Evolutionary conservation across 2,797 vertebrate species (phyloP).

Genomic region (Forpus xanthops): DNA sequence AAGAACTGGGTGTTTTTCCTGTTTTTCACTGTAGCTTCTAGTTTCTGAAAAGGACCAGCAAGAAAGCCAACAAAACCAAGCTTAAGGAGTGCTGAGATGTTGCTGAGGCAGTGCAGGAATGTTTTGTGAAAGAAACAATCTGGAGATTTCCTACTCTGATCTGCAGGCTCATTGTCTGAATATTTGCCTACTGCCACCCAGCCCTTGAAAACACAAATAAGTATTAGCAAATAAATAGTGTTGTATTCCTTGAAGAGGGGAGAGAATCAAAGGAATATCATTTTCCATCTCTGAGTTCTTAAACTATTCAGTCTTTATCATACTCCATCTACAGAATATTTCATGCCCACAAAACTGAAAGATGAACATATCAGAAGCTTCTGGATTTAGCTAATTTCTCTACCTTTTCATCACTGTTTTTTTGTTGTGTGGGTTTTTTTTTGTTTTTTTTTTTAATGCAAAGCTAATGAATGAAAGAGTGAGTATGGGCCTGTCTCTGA

Average conservation of each 20-base stretch:
- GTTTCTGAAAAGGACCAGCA: neutral
- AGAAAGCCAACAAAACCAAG: neutral
- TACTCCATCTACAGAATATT: neutral
- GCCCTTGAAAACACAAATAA: neutral
- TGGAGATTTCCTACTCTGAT: neutral
- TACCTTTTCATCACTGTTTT: neutral
- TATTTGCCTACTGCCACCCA: neutral
- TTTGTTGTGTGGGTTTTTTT: too few species aligned
- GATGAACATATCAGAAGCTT: neutral
- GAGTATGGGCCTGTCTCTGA: neutral
- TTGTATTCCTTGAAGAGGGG: neutral
- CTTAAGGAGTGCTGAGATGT: neutral
- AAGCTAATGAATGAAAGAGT: neutral
- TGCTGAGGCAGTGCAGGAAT: neutral
- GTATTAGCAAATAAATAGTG: neutral
- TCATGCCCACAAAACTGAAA: neutral
- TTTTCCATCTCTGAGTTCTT: neutral
- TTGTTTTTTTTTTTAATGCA: neutral
- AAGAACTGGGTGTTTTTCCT: neutral
- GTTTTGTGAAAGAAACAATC: neutral
- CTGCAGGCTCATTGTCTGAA: neutral
- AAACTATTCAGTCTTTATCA: neutral
- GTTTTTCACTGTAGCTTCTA: neutral
- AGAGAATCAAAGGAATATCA: neutral
- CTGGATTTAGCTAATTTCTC: neutral